A percentile compares a stretch with the other conserved stretches of the same genome.
Evolutionary conservation across 2,113 vertebrate species (phyloP).

Genomic region (Sturnus vulgaris): DNA sequence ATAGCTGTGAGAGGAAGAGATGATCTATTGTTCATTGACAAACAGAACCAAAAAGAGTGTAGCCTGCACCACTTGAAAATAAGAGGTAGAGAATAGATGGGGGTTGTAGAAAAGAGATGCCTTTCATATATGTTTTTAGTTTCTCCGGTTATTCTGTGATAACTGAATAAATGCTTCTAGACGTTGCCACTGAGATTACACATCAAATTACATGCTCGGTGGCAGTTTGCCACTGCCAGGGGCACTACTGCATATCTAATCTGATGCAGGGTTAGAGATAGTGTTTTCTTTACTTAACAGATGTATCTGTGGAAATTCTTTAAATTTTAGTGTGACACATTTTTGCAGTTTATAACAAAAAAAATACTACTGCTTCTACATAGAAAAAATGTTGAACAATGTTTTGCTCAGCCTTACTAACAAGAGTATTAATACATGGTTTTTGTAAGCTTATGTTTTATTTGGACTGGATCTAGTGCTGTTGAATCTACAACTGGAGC

Average conservation of each 20-base stretch:
- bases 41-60: background rate
- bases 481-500: background rate
- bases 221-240: background rate
- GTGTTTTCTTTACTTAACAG: background rate
- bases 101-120: background rate
- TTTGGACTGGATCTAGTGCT: background rate
- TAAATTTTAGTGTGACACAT: background rate
- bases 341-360: background rate
- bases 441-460: background rate
- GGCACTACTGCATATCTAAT: background rate
- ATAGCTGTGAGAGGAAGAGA: background rate
- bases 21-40: background rate
- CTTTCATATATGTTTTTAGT: background rate
- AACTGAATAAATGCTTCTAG: background rate
- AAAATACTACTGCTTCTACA: background rate
- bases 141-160: background rate
- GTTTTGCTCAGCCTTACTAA: background rate
- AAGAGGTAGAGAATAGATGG: background rate
- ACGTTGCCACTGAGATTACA: background rate
- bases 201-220: background rate
- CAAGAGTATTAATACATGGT: background rate
- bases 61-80: background rate
- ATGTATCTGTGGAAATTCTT: background rate
- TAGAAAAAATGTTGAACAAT: background rate
- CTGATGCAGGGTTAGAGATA: background rate